Percentiles rank a stretch among this genome's conserved stretches.
Conservation (phyloP, 1,140 invertebrate genomes). For the Planococcus citri region DNA sequence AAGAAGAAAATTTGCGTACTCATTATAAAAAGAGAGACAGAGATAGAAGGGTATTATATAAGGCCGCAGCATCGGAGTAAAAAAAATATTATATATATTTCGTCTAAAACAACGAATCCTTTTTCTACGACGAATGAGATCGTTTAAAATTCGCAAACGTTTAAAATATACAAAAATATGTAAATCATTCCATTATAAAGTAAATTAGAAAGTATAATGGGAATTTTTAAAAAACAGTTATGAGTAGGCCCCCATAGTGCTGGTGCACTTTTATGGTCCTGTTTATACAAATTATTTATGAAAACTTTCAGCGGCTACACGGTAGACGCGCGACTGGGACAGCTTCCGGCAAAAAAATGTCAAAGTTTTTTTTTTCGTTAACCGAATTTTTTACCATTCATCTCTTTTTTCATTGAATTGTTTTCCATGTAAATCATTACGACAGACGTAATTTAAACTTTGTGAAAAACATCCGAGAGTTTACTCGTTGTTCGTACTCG, state of each 20-base stretch:
- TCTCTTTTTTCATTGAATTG: not conserved
- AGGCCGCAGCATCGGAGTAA: not conserved
- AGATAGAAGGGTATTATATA: too few species aligned
- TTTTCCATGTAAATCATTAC: not conserved
- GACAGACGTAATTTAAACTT: not conserved
- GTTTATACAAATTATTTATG: not conserved
- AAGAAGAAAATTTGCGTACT: constrained; percentile 7
- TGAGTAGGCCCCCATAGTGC: not conserved
- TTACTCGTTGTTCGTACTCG: too few species aligned
- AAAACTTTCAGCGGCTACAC: not conserved
- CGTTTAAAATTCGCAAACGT: not conserved
- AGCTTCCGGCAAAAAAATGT: not conserved
- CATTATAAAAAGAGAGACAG: not conserved
- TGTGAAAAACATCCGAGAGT: too few species aligned
- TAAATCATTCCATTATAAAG: constrained; percentile 8
- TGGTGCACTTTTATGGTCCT: not conserved
- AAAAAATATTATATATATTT: not conserved
- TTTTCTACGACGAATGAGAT: constrained; percentile 2
- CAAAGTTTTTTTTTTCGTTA: not conserved
- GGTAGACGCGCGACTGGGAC: not conserved
- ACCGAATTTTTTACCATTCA: not conserved
- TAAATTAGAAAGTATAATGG: constrained; percentile 8
- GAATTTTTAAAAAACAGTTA: not conserved
- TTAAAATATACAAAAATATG: constrained; percentile 8
- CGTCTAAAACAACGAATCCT: constrained; percentile 2